Evolutionary conservation across 1,140 invertebrate species (phyloP).

Genomic region (Xylocopa sonorina): DNA sequence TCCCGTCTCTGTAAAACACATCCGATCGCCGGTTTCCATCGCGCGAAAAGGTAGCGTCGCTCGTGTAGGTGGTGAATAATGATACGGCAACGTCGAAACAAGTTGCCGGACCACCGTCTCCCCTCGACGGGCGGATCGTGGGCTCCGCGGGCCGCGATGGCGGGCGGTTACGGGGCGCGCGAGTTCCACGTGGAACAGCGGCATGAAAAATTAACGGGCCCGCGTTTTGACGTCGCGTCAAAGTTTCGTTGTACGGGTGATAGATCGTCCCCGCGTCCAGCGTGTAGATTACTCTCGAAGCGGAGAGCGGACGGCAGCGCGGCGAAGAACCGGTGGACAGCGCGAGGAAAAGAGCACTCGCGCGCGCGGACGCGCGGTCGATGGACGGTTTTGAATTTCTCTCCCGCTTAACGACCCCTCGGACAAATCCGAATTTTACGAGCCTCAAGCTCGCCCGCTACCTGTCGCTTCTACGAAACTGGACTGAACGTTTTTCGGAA

Average conservation of each 20-base stretch:
- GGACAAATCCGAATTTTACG: constrained; percentile 65
- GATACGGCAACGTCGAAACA: constrained; percentile 72
- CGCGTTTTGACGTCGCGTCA: constrained; percentile 73
- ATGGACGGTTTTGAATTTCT: constrained; percentile 59
- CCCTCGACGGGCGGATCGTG: constrained; percentile 51
- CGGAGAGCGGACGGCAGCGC: background rate
- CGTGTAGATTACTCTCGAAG: constrained; percentile 55
- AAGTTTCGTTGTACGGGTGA: constrained; percentile 72
- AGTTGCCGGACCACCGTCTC: constrained; percentile 69
- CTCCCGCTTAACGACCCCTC: constrained; percentile 54
- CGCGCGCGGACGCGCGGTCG: background rate
- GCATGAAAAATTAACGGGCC: constrained; percentile 76
- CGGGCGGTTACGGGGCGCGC: constrained; percentile 56
- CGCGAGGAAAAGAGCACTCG: constrained; percentile 1
- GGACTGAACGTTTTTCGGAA: constrained; percentile 32
- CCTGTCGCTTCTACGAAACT: constrained; percentile 40
- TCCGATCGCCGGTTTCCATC: constrained; percentile 7
- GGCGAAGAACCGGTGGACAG: background rate
- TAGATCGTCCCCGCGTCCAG: constrained; percentile 66
- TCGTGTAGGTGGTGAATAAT: constrained; percentile 75
- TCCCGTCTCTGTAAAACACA: background rate
- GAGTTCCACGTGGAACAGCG: constrained; percentile 65
- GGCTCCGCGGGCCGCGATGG: constrained; percentile 10
- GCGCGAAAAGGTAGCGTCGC: constrained; percentile 59
- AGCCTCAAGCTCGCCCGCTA: constrained; percentile 37